Percentiles rank a stretch among this genome's conserved stretches.
Evolutionary conservation across 2,797 vertebrate species (phyloP).

Genomic region (Siniperca scherzeri): DNA sequence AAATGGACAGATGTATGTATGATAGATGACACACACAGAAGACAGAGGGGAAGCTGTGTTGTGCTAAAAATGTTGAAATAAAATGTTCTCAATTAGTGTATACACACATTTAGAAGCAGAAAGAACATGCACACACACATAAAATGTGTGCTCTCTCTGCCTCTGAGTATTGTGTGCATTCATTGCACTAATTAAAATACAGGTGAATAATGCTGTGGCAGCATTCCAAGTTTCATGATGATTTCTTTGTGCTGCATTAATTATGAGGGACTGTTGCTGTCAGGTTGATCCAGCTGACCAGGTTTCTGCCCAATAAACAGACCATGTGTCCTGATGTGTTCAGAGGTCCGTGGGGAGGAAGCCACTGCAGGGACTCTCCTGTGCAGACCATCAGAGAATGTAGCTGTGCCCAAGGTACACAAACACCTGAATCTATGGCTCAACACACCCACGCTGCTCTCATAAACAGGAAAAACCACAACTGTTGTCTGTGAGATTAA

Average conservation of each 20-base stretch:
- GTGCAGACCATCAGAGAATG: conserved; percentile 94
- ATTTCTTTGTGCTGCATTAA: background rate
- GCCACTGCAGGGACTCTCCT: conserved; percentile 94
- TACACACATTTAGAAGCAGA: background rate
- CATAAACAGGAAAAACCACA: conserved; percentile 6
- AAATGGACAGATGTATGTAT: background rate
- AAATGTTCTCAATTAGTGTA: background rate
- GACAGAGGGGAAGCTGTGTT: background rate
- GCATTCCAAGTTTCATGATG: background rate
- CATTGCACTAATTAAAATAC: background rate
- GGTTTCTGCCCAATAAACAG: conserved; percentile 80
- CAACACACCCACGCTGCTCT: conserved; percentile 14
- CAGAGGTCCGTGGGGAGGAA: conserved; percentile 95
- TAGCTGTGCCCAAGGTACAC: conserved; percentile 90
- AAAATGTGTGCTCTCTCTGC: background rate
- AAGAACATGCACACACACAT: background rate
- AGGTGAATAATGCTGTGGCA: background rate
- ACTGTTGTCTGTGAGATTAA: conserved; percentile 12
- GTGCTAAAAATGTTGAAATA: background rate
- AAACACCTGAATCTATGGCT: conserved; percentile 10
- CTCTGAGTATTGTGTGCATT: background rate
- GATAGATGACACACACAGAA: background rate
- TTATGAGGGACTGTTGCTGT: conserved; percentile 17
- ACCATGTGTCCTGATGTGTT: conserved; percentile 98
- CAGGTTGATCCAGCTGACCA: conserved; percentile 46